phyloP scores from a whole-genome alignment of 2,888 invertebrate species.

The Tipula vernalis region DNA sequence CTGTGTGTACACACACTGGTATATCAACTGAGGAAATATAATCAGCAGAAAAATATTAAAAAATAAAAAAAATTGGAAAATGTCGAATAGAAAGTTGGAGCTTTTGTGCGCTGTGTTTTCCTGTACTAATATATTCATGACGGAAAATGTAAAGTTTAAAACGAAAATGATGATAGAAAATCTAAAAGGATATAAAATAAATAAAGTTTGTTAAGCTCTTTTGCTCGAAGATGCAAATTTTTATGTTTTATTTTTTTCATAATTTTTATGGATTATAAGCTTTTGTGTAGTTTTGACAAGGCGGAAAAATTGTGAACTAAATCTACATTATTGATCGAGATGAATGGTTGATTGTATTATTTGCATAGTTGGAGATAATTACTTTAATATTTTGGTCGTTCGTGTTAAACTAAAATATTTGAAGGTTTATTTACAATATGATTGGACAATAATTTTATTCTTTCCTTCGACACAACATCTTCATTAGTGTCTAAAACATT shows the following conservation, averaged over 20 bases:
- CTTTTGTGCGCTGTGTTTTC: neutral
- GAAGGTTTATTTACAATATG: too few relatives aligned
- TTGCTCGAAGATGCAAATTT: neutral
- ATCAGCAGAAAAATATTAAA: neutral
- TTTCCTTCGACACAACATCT: too few relatives aligned
- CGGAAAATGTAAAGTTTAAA: slow-evolving; percentile 4
- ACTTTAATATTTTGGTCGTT: too few relatives aligned
- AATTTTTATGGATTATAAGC: slow-evolving; percentile 4
- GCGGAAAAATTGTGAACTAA: neutral
- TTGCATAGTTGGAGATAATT: too few relatives aligned
- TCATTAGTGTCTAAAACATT: too few relatives aligned
- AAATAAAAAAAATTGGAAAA: neutral
- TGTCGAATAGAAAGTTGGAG: neutral
- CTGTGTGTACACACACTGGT: neutral
- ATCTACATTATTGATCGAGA: neutral
- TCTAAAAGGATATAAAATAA: neutral
- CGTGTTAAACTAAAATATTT: too few relatives aligned
- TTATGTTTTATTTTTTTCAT: neutral
- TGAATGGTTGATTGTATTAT: neutral
- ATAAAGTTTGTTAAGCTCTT: neutral
- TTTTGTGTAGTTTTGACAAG: neutral
- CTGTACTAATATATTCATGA: neutral
- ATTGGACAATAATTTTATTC: too few relatives aligned
- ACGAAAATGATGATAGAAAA: neutral
- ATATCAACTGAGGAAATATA: neutral